Conservation (phyloP, 1,140 invertebrate genomes). For the Formica exsecta region DNA sequence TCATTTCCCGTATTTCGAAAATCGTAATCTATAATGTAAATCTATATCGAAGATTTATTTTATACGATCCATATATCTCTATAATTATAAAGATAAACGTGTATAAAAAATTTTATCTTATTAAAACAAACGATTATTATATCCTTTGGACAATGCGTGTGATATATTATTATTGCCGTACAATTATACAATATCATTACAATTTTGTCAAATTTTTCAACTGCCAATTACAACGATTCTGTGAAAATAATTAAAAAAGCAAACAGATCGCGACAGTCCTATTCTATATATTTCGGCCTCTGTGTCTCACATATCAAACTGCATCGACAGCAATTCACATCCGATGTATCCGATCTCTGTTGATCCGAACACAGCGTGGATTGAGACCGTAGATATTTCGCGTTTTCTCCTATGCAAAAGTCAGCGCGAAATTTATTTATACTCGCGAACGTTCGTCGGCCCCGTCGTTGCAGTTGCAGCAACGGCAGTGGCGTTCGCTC, state of each 20-base stretch:
- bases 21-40: background rate
- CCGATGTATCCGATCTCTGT: slow-evolving; percentile 20
- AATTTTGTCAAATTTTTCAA: background rate
- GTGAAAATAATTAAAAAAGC: background rate
- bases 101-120: background rate
- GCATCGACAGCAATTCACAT: too few relatives aligned
- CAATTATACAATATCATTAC: background rate
- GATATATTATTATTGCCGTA: background rate
- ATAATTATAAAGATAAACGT: slow-evolving; percentile 3
- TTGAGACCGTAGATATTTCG: slow-evolving; percentile 26
- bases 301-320: too few relatives aligned
- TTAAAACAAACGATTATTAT: background rate
- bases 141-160: background rate
- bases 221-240: slow-evolving; percentile 9
- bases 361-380: slow-evolving; percentile 8
- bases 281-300: background rate
- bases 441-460: background rate
- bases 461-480: background rate
- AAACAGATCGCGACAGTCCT: background rate
- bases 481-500: background rate
- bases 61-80: background rate
- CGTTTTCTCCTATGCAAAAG: slow-evolving; percentile 9
- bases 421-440: slow-evolving; percentile 56
- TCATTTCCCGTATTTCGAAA: slow-evolving; percentile 4
- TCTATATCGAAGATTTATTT: slow-evolving; percentile 7